A percentile compares a stretch with the other conserved stretches of the same genome.
phyloP scores from a whole-genome alignment of 2,797 vertebrate genomes.

The Alcedo quadribrachys region DNA sequence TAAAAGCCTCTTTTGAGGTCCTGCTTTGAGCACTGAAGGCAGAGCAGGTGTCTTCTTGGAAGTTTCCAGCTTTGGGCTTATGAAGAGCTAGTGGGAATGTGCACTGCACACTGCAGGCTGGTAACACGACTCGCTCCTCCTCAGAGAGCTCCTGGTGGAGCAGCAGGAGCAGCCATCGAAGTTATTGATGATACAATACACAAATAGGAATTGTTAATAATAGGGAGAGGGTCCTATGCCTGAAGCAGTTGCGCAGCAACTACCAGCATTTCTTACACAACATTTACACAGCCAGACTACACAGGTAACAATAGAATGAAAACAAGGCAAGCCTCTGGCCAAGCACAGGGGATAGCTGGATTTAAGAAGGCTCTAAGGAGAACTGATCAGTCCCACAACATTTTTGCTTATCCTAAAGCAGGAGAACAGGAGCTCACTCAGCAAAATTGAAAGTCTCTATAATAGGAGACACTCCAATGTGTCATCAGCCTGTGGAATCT shows the following conservation, averaged over 20 bases:
- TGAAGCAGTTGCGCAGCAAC: not conserved
- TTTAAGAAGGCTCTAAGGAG: not conserved
- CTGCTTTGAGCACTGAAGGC: not conserved
- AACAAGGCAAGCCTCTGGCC: not conserved
- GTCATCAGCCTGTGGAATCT: constrained; percentile 39
- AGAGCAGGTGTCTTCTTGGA: not conserved
- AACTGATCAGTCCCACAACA: not conserved
- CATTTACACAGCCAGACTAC: not conserved
- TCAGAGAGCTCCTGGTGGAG: not conserved
- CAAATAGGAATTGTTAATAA: not conserved
- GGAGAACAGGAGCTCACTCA: not conserved
- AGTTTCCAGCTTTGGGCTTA: not conserved
- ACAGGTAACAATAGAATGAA: not conserved
- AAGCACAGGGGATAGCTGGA: not conserved
- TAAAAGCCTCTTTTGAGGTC: not conserved
- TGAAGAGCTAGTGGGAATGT: not conserved
- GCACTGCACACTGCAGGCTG: not conserved
- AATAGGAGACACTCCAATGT: not conserved
- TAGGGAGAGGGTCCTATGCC: not conserved
- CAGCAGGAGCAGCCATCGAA: not conserved
- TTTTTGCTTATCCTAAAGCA: not conserved
- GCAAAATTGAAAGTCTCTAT: not conserved
- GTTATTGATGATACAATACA: not conserved
- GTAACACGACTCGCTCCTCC: not conserved
- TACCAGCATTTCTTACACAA: not conserved